Evolutionary conservation across 2,888 invertebrate genomes (phyloP).

Genomic region (Pachymerium ferrugineum): DNA sequence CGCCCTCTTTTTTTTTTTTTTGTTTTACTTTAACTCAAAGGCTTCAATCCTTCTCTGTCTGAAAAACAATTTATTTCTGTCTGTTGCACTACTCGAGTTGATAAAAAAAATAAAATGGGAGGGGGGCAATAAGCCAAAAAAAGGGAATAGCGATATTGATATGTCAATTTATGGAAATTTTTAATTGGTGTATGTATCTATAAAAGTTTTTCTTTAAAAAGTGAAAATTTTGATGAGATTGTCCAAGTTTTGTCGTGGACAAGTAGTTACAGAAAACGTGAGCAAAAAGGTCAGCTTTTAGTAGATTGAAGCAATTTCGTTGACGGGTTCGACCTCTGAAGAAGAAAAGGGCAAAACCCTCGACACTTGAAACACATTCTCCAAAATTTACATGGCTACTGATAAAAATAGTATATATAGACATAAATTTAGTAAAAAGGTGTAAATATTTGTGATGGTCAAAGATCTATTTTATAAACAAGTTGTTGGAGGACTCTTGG

Average conservation of each 20-base stretch:
- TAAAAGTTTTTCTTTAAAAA: no score
- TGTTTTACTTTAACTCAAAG: background rate
- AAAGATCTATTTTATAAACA: background rate
- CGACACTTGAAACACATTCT: background rate
- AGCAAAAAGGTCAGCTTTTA: slow-evolving; percentile 15
- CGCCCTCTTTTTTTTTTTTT: background rate
- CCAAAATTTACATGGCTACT: background rate
- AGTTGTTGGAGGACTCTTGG: background rate
- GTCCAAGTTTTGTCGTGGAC: background rate
- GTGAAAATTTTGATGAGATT: background rate
- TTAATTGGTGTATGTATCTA: no score
- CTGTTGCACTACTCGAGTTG: no score
- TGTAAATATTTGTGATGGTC: background rate
- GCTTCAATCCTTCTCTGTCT: slow-evolving; percentile 2
- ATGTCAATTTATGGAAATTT: no score
- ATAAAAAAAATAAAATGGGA: no score
- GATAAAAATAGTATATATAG: no score
- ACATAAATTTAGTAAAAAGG: background rate
- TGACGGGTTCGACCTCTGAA: background rate
- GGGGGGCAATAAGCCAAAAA: no score
- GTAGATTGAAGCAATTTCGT: slow-evolving; percentile 10
- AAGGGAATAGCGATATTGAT: no score
- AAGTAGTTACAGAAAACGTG: background rate
- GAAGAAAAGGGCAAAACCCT: slow-evolving; percentile 3
- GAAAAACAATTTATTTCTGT: background rate